Base-by-base conservation (phyloP, 2,797 vertebrate species). In the Pseudopleuronectes americanus region DNA sequence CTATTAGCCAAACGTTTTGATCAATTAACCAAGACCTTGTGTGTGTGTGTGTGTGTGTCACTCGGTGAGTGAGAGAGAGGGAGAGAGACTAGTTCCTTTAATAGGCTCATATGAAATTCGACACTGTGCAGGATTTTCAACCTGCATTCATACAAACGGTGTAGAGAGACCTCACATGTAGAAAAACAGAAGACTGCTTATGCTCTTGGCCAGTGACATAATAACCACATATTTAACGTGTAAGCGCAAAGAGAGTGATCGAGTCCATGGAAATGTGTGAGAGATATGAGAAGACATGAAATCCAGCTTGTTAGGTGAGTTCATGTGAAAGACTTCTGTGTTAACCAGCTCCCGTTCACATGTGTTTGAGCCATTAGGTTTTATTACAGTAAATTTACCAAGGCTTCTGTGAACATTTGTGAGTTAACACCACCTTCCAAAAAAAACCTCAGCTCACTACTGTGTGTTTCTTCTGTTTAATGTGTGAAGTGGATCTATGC, bases 1-100 rank as follows among this genome's bases (percentile, higher is more conserved):
- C 85, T 81, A 80, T 87, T 88, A 89, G 77, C 76, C 56, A 71
- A 75, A 70, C 14, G 55, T 84, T 84, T 73, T 72, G 73, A 85
- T 87, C 85, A 87, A 85, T 90, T 86, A 78, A 80, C 83, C 36
- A 73, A 79, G 84, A 73, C 77, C 49, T 45, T 80, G 76, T 67
- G 53, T 64, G 59, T 53, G 33, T 38, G 5, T 64, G 0, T 62
- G 16, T 51, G 65, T 61, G 45, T 60, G n/a, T 60, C 24, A 26
- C 26, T 31, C 28, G 8, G 28, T 31, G 28, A 31, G 28, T 31
- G 28, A 28, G 28, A 43, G 45, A 4, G 54, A n/a, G 55, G 19
- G 45, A n/a, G 48, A 22, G 4, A 73, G 69, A 68, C 43, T 17
- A 28, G 57, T 68, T 74, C n/a, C 72, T 66, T 72, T 67, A 80